These are phyloP conservation scores for Euwallacea fornicatus DNA, from an alignment of 1,140 invertebrate species.

Conservation along the genomic window DNA sequence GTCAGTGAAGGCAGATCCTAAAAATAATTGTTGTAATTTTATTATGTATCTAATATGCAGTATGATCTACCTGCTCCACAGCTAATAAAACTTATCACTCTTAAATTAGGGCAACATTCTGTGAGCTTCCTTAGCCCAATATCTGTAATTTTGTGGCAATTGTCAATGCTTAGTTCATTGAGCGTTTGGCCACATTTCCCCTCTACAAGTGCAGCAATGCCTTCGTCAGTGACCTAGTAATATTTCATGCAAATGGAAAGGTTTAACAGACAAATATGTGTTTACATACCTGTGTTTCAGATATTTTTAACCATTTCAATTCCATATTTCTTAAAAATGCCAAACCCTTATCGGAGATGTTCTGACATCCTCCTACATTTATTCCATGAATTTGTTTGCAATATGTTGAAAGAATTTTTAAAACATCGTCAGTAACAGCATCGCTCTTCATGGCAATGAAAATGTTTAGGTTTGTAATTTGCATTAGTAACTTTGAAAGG, in stretches of 20 bases:
- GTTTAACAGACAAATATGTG: not conserved
- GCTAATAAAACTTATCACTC: constrained; percentile 43
- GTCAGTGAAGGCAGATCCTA: not conserved
- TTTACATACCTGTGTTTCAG: constrained; percentile 25
- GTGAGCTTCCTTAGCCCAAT: constrained; percentile 36
- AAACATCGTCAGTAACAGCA: constrained; percentile 31
- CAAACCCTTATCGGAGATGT: constrained; percentile 35
- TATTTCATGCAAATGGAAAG: not conserved
- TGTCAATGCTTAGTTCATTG: constrained; percentile 41
- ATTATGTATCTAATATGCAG: constrained; percentile 3
- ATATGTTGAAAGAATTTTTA: constrained; percentile 26
- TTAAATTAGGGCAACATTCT: constrained; percentile 43
- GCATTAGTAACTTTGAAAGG: constrained; percentile 29
- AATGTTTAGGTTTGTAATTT: constrained; percentile 21
- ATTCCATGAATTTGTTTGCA: constrained; percentile 23
- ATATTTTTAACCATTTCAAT: constrained; percentile 27
- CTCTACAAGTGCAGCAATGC: constrained; percentile 37
- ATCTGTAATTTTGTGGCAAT: constrained; percentile 40
- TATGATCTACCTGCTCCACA: constrained; percentile 29
- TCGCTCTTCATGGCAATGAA: constrained; percentile 26
- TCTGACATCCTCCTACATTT: constrained; percentile 29
- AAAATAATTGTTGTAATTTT: constrained; percentile 10
- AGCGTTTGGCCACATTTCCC: constrained; percentile 38
- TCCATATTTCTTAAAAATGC: constrained; percentile 15
- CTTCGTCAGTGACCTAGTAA: constrained; percentile 42